Base-by-base conservation (phyloP, 2,888 invertebrate species). In the Mellilla xanthometata region DNA sequence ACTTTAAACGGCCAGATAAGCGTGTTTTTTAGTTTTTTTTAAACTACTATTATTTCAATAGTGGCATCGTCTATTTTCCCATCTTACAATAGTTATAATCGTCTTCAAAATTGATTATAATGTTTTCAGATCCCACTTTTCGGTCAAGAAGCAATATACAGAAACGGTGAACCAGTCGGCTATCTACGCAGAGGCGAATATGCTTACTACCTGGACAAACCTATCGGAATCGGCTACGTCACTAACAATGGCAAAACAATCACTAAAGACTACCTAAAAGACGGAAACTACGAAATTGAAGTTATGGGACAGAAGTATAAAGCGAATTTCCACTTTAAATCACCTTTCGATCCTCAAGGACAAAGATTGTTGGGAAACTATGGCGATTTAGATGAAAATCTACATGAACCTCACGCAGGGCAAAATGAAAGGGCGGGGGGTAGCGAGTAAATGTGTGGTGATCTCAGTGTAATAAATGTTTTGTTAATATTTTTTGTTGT, bases 61-160 rank as follows among this genome's bases (percentile, higher is more conserved):
- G n/a, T n/a, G n/a, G n/a, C n/a, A n/a, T n/a, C n/a, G n/a, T n/a
- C n/a, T n/a, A n/a, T n/a, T n/a, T n/a, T n/a, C n/a, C n/a, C n/a
- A n/a, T n/a, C n/a, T n/a, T n/a, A n/a, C n/a, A n/a, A n/a, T n/a
- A n/a, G n/a, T n/a, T n/a, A n/a, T n/a, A n/a, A n/a, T n/a, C n/a
- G n/a, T 19, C 3, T 19, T 19, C 1, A 19, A 19, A 19, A 19
- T 0, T 19, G 15, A 1, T 5, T 19, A 0, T 19, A 1, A 19
- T 1, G 45, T 38, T 65, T 63, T 11, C 77, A 93, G 80, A 84
- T 94, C 8, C 93, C 96, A n/a, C 69, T 98, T 28, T 95, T 95
- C 90, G 97, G 97, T 0, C 88, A 95, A 60, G 97, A 98, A 89
- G 94, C 95, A 0, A 94, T 97, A 65, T 96, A 93, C 83, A 91